Evolutionary conservation across 2,888 invertebrate genomes (phyloP).

Genomic region (Prostheceraeus crozeri): DNA sequence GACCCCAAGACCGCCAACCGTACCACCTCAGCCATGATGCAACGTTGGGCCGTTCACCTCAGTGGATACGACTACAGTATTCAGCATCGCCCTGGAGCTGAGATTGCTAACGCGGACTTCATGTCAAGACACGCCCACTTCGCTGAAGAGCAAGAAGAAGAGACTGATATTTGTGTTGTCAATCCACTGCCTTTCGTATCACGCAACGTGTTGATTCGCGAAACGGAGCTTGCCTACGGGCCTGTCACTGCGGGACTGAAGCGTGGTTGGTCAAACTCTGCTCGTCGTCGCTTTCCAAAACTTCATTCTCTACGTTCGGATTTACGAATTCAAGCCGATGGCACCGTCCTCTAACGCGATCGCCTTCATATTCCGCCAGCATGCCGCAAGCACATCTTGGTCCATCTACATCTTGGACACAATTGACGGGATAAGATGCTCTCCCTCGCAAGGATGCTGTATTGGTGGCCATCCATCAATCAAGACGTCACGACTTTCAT

Average conservation of each 20-base stretch:
- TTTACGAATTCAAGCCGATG: too few relatives aligned
- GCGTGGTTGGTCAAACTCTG: constrained; percentile 24
- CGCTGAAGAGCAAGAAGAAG: not conserved
- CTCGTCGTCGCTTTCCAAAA: constrained; percentile 12
- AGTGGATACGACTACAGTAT: constrained; percentile 20
- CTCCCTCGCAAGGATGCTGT: constrained; percentile 15
- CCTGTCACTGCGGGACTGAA: constrained; percentile 5
- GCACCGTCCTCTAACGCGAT: too few relatives aligned
- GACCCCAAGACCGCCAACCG: not conserved
- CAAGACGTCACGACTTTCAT: constrained; percentile 12
- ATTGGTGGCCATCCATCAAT: constrained; percentile 16
- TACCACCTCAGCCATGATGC: constrained; percentile 13
- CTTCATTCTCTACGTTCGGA: too few relatives aligned
- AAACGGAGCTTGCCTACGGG: constrained; percentile 6
- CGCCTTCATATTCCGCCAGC: too few relatives aligned
- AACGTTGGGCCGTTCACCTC: constrained; percentile 21
- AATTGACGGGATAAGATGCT: not conserved
- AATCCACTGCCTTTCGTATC: constrained; percentile 11
- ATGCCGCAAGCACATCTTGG: not conserved
- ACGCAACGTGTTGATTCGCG: not conserved
- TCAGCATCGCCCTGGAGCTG: not conserved
- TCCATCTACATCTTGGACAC: not conserved
- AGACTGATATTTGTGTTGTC: constrained; percentile 9
- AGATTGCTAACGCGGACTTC: constrained; percentile 15
- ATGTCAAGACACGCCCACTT: constrained; percentile 23